These are phyloP conservation scores for Eurytoma adleriae DNA, from an alignment of 2,888 invertebrate species.

Conservation along the genomic window DNA sequence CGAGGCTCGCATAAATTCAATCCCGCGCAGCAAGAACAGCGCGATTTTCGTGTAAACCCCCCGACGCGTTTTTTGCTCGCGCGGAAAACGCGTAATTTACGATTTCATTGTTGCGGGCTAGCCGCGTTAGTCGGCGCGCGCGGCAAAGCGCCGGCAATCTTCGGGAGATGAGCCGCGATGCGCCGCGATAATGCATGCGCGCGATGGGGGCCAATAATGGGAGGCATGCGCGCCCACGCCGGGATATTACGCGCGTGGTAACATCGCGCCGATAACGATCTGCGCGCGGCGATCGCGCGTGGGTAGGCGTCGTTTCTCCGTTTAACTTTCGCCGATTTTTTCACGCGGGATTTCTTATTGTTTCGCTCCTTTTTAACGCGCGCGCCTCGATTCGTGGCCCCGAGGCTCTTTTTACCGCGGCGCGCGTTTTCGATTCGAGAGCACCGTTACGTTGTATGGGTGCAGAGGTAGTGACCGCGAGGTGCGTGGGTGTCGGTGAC, in stretches of 20 bases:
- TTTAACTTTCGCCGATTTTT: conserved; percentile 39
- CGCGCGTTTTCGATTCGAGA: not conserved
- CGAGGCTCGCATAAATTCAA: conserved; percentile 1
- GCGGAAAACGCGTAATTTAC: conserved; percentile 39
- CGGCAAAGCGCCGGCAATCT: not conserved
- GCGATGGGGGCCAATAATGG: conserved; percentile 34
- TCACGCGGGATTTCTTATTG: not conserved
- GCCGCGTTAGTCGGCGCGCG: not conserved
- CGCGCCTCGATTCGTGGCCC: not conserved
- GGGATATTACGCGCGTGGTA: conserved; percentile 43
- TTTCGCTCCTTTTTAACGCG: no score
- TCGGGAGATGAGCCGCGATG: not conserved
- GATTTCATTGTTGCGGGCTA: conserved; percentile 44
- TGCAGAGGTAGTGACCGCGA: conserved; percentile 16
- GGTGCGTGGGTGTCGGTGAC: conserved; percentile 49
- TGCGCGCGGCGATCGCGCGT: conserved; percentile 6
- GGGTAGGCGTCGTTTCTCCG: conserved; percentile 42
- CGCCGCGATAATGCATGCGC: not conserved
- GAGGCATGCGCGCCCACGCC: conserved; percentile 42
- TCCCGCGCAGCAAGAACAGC: not conserved
- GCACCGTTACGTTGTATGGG: conserved; percentile 29
- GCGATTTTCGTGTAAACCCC: not conserved
- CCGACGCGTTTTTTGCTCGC: not conserved
- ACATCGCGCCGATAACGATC: conserved; percentile 48
- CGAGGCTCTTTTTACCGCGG: conserved; percentile 1